Evolutionary conservation across 2,797 vertebrate genomes (phyloP).

Genomic region (Hylomyscus alleni): DNA sequence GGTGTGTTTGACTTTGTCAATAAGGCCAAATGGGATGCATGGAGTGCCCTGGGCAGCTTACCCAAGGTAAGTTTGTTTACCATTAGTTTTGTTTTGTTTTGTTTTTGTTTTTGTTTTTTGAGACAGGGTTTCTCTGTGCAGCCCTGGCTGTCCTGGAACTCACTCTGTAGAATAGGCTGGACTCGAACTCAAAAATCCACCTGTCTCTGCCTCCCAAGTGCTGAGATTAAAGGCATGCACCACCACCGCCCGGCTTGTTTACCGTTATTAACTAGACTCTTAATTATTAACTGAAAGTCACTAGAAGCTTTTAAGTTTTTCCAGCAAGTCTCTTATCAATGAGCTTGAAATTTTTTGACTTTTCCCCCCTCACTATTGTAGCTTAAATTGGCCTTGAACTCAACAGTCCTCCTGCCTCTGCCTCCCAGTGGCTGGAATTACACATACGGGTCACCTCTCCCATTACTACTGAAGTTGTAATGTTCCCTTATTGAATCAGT

Average conservation of each 20-base stretch:
- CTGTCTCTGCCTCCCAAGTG: too few species aligned
- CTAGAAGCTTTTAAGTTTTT: background rate
- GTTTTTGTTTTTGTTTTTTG: too few species aligned
- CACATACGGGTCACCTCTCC: background rate
- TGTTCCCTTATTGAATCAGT: background rate
- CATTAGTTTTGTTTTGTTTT: too few species aligned
- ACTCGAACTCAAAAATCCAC: too few species aligned
- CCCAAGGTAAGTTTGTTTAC: constrained; percentile 90
- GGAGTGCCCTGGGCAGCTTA: constrained; percentile 93
- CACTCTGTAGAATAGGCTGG: too few species aligned
- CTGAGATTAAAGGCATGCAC: too few species aligned
- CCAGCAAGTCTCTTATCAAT: background rate
- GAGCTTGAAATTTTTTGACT: background rate
- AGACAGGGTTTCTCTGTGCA: too few species aligned
- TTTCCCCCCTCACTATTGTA: background rate
- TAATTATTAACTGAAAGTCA: background rate
- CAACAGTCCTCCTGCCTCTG: background rate
- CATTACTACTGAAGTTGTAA: background rate
- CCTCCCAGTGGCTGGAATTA: background rate
- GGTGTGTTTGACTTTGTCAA: constrained; percentile 95
- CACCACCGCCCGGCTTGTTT: too few species aligned
- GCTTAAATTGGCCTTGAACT: background rate
- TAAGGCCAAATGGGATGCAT: constrained; percentile 98
- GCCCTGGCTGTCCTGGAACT: too few species aligned
- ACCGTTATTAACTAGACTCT: background rate